These are phyloP conservation scores for Platysternon megacephalum DNA, from an alignment of 2,113 vertebrate species.

Conservation along the genomic window DNA sequence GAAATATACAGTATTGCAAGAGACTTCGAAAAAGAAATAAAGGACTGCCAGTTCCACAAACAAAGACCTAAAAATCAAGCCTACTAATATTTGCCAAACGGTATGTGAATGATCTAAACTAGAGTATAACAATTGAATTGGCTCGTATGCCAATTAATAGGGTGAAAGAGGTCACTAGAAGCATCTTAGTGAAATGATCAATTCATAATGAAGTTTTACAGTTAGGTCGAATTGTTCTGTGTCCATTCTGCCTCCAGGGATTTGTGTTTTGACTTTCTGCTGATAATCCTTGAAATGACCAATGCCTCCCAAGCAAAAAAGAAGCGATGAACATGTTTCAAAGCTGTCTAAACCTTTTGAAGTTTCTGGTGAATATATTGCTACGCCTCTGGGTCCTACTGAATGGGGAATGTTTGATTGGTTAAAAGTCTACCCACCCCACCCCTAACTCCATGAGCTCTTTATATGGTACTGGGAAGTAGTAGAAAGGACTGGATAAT, in stretches of 20 bases:
- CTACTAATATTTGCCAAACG: neutral
- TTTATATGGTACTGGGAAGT: neutral
- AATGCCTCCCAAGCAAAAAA: neutral
- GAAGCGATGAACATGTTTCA: neutral
- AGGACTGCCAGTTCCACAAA: neutral
- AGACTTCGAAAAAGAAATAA: fast-evolving
- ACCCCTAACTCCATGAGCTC: neutral
- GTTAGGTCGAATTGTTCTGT: neutral
- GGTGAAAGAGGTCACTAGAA: neutral
- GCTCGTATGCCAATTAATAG: neutral
- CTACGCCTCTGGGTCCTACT: neutral
- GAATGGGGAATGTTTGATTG: neutral
- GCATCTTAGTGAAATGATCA: neutral
- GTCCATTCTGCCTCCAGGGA: neutral
- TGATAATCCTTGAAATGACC: fast-evolving
- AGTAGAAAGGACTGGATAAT: neutral
- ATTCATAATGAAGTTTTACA: neutral
- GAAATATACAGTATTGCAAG: neutral
- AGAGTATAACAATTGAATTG: neutral
- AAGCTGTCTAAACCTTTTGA: neutral
- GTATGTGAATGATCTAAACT: neutral
- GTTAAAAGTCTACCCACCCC: neutral
- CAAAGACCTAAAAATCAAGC: neutral
- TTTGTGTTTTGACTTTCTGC: neutral
- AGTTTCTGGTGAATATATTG: neutral